A percentile compares a stretch with the other conserved stretches of the same genome.
These are phyloP conservation scores for Lepisosteus oculatus DNA, from an alignment of 2,113 vertebrate genomes.

Conservation along the genomic window DNA sequence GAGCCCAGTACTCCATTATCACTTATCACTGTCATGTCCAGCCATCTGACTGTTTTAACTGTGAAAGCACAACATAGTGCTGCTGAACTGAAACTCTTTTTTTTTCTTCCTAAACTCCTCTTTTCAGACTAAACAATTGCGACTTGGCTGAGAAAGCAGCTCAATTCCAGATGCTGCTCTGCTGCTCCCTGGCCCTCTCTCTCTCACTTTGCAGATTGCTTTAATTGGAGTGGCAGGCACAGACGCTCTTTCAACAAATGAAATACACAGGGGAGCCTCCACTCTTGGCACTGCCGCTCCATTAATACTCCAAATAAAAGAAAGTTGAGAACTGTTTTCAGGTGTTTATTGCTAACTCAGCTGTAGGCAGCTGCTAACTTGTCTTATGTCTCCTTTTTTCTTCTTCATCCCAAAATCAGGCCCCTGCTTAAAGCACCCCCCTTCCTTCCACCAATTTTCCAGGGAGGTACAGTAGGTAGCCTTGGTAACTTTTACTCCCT, in stretches of 20 bases:
- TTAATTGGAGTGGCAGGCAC: conserved; percentile 84
- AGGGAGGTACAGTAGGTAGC: no score
- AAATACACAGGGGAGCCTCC: conserved; percentile 65
- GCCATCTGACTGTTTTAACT: neutral
- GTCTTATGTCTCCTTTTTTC: conserved; percentile 33
- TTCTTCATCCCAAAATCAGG: neutral
- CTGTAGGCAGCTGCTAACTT: conserved; percentile 43
- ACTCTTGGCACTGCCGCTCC: conserved; percentile 66
- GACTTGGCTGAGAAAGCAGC: conserved; percentile 90
- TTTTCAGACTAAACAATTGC: conserved; percentile 98
- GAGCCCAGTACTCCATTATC: no score
- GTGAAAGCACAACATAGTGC: neutral
- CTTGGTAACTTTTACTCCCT: no score
- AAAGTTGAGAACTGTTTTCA: conserved; percentile 53
- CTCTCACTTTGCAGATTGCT: conserved; percentile 58
- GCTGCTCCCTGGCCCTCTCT: conserved; percentile 15
- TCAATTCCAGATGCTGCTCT: conserved; percentile 88
- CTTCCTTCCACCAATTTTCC: no score
- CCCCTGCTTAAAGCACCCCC: no score
- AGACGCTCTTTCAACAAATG: conserved; percentile 73
- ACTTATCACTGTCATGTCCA: neutral
- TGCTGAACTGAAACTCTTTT: neutral
- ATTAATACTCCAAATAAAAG: conserved; percentile 63
- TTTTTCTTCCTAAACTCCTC: conserved; percentile 33
- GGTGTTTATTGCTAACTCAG: conserved; percentile 61